Conservation (phyloP, 35 echinoderm and acorn worm species). For the Eucidaris tribuloides region DNA sequence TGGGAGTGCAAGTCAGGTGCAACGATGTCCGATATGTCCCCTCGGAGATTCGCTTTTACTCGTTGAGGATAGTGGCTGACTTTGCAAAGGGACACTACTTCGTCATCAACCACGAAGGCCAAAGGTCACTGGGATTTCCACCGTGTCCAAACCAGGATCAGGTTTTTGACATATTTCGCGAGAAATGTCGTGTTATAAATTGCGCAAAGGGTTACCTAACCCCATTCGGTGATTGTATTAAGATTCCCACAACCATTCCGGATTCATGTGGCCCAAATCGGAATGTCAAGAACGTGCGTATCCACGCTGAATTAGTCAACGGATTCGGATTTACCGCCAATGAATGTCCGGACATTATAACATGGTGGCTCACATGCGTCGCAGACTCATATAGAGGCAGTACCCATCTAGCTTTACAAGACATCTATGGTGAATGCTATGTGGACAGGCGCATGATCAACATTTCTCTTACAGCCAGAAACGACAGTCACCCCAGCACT, state of each 20-base stretch:
- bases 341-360: conserved; percentile 9
- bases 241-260: conserved; percentile 13
- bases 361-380: background rate
- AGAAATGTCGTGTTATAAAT: conserved; percentile 11
- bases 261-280: background rate
- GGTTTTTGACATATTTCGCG: conserved; percentile 30
- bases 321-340: background rate
- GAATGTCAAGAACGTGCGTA: background rate
- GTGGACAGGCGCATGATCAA: background rate
- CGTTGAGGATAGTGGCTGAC: background rate
- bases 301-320: background rate
- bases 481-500: background rate
- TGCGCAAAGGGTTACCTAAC: conserved; percentile 10
- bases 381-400: background rate
- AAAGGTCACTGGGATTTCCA: conserved; percentile 4
- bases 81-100: conserved; percentile 7
- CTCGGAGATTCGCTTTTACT: background rate
- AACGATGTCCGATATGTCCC: background rate
- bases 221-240: conserved; percentile 17
- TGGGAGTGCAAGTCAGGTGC: background rate
- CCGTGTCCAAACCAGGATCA: conserved; percentile 20
- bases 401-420: background rate
- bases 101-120: conserved; percentile 13
- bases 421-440: background rate
- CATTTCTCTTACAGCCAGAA: background rate